phyloP scores from a whole-genome alignment of 2,113 vertebrate genomes.

The Bos indicus region DNA sequence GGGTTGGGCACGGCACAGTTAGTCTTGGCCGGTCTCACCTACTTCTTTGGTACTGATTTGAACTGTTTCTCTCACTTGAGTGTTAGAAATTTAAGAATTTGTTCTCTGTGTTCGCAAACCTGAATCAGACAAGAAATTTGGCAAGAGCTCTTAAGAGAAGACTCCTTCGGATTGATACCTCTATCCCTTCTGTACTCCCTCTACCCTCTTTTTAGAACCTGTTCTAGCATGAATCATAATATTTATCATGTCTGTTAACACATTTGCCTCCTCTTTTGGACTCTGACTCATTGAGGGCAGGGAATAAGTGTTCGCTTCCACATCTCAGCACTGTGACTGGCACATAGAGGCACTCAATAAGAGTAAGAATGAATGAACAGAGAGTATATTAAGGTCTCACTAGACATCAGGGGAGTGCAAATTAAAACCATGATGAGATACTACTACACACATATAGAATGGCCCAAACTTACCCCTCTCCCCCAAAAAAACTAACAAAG shows the following conservation, averaged over 20 bases:
- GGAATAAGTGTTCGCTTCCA: background rate
- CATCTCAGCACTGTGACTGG: no score
- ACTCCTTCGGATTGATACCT: background rate
- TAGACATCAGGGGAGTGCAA: background rate
- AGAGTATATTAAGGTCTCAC: background rate
- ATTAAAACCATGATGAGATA: background rate
- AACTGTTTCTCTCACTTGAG: background rate
- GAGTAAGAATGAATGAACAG: background rate
- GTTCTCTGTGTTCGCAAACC: background rate
- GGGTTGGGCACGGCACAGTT: background rate
- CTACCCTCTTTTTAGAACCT: background rate
- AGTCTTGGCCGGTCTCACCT: background rate
- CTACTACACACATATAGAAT: background rate
- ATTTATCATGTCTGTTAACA: background rate
- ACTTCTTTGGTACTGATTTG: background rate
- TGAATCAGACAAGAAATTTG: background rate
- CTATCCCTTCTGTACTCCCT: rapidly evolving
- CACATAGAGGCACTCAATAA: background rate
- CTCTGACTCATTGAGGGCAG: background rate
- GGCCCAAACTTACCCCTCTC: background rate
- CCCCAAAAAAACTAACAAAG: background rate
- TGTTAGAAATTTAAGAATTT: background rate
- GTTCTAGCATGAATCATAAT: background rate
- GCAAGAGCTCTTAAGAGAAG: background rate
- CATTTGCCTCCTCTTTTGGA: background rate